Evolutionary conservation across 1,140 invertebrate species (phyloP).

Genomic region (Drosophila neocordata): DNA sequence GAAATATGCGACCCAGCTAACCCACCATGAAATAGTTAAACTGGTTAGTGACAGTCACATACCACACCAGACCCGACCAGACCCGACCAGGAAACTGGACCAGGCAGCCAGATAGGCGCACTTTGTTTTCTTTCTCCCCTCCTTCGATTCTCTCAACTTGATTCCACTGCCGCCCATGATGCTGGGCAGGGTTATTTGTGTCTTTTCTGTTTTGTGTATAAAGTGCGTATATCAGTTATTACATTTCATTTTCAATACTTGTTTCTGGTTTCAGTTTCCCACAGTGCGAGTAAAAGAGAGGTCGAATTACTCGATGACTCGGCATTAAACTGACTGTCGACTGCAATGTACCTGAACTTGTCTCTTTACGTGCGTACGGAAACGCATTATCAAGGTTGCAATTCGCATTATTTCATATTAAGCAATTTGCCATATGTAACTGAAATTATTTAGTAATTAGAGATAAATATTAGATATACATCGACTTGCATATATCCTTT

Average conservation of each 20-base stretch:
- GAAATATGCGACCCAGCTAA: constrained; percentile 10
- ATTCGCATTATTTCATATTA: constrained; percentile 14
- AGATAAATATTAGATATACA: not conserved
- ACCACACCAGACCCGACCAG: constrained; percentile 25
- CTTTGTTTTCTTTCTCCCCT: not conserved
- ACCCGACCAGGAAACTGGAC: constrained; percentile 38
- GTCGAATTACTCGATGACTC: not conserved
- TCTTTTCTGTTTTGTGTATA: constrained; percentile 28
- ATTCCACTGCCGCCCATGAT: constrained; percentile 38
- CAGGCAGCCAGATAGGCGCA: constrained; percentile 11
- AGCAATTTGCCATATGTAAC: constrained; percentile 2
- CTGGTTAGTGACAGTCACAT: constrained; percentile 45
- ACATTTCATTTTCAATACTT: constrained; percentile 33
- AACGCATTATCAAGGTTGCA: constrained; percentile 56
- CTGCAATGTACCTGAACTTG: constrained; percentile 72
- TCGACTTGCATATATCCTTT: not conserved
- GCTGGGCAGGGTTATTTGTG: constrained; percentile 34
- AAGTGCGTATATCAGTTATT: constrained; percentile 16
- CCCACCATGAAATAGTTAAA: constrained; percentile 41
- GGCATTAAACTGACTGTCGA: constrained; percentile 2
- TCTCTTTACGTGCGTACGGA: constrained; percentile 43
- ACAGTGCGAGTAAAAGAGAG: not conserved
- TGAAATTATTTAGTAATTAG: not conserved
- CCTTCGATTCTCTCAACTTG: not conserved
- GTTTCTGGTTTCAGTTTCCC: constrained; percentile 48